Base-by-base conservation (phyloP, 2,113 vertebrate genomes). In the Odocoileus virginianus region DNA sequence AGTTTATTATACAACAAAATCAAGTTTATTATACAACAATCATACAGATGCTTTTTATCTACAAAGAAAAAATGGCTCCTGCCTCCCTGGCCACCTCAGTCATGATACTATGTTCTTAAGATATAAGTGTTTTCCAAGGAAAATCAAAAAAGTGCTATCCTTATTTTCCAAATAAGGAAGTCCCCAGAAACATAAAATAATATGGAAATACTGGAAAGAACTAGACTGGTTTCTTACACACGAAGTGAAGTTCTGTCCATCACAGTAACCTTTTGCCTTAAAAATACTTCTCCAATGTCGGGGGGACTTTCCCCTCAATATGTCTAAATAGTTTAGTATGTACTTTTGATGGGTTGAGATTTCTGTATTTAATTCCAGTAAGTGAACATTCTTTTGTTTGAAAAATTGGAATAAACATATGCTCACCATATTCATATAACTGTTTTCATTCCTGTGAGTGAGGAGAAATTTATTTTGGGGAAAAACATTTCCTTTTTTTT, bases 11-110 rank as follows among this genome's bases (percentile, higher is more conserved):
- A 98, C 79, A 98, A 94, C 92, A 96, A 92, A 50, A 50, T 50
- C 47, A 50, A 50, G 47, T 98, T 98, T 98, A 98, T 98, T 98
- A 93, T 97, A 98, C 71, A 98, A 94, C 92, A 96, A 87, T 96
- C 89, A 96, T 91, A 98, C 89, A 97, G 95, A 97, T 97, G 92
- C 93, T 97, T 98, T 94, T 96, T 94, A 96, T 97, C 94, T 87
- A 91, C 78, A 97, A 94, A 94, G 91, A 97, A 97, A 98, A 98
- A 97, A 97, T 93, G 93, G 96, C 96, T 97, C 95, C 64, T 96
- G 78, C 64, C 84, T 94, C 89, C 83, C 91, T 82, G 67, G 64
- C 92, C 57, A 87, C 74, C 83, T 83, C 76, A 58, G n/a, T 93
- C 96, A 97, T 95, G 97, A 98, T 95, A 64, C 30, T 60, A 55